Evolutionary conservation across 1,140 invertebrate species (phyloP).

Genomic region (Lethrus apterus): DNA sequence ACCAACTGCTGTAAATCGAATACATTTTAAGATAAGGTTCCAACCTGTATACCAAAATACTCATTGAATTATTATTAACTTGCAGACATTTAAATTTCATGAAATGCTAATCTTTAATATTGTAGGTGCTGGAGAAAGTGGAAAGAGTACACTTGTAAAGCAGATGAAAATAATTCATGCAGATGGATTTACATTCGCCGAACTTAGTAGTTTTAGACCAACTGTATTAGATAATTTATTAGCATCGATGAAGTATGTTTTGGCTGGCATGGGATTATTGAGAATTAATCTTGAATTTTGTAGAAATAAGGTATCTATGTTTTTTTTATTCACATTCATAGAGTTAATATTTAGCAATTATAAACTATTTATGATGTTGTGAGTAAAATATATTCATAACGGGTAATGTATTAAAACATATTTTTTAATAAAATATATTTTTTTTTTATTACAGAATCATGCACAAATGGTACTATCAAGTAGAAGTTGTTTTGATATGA

Average conservation of each 20-base stretch:
- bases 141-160: constrained; percentile 64
- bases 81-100: no score
- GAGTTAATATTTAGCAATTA: no score
- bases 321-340: no score
- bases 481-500: constrained; percentile 47
- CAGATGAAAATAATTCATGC: constrained; percentile 74
- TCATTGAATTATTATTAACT: no score
- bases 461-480: constrained; percentile 44
- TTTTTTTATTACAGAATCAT: constrained; percentile 40
- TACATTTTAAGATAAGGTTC: no score
- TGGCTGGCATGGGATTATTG: constrained; percentile 59
- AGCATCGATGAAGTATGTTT: constrained; percentile 62
- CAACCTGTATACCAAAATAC: no score
- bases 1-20: no score
- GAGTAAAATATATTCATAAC: no score
- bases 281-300: constrained; percentile 54
- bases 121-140: constrained; percentile 58
- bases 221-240: constrained; percentile 60
- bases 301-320: constrained; percentile 48
- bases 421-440: no score
- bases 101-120: constrained; percentile 17
- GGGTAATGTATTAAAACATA: no score
- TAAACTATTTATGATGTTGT: no score
- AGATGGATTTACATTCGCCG: constrained; percentile 62
- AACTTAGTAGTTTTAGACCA: constrained; percentile 55